These are phyloP conservation scores for Diadumene lineata DNA, from an alignment of 92 coral and sea anemone genomes.

Conservation along the genomic window DNA sequence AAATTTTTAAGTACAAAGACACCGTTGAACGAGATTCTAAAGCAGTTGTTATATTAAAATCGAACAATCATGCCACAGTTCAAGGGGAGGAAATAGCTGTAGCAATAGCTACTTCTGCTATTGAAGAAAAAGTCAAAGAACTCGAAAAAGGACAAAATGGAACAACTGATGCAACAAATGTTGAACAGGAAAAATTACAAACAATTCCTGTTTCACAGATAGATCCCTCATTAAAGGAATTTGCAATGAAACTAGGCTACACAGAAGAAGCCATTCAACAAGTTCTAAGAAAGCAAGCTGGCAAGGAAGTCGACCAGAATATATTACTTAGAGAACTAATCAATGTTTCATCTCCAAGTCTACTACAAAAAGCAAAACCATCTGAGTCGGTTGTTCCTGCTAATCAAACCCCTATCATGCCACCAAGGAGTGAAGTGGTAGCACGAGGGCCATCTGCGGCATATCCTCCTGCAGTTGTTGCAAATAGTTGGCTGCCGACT, in stretches of 20 bases:
- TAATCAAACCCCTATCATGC: neutral
- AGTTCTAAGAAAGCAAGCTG: slow-evolving; percentile 79
- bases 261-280: slow-evolving; percentile 73
- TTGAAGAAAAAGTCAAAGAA: slow-evolving; percentile 58
- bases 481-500: too few species aligned
- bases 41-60: slow-evolving; percentile 66
- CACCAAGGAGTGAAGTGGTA: slow-evolving; percentile 16
- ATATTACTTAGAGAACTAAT: slow-evolving; percentile 85
- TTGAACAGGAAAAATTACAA: slow-evolving; percentile 20
- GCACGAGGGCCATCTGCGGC: slow-evolving; percentile 9
- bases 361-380: slow-evolving; percentile 25
- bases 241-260: slow-evolving; percentile 92
- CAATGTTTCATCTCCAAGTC: slow-evolving; percentile 49
- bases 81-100: slow-evolving; percentile 74
- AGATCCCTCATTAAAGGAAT: slow-evolving; percentile 79
- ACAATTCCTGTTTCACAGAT: slow-evolving; percentile 28
- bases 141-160: slow-evolving; percentile 27
- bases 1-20: slow-evolving; percentile 22
- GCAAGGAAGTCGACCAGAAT: slow-evolving; percentile 79
- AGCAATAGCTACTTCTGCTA: slow-evolving; percentile 58
- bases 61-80: slow-evolving; percentile 33
- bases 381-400: slow-evolving; percentile 6
- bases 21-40: slow-evolving; percentile 62
- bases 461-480: neutral
- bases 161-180: neutral